A percentile compares a stretch with the other conserved stretches of the same genome.
Conservation (phyloP, 2,888 invertebrate species). For the Trissoscelio sp. region DNA sequence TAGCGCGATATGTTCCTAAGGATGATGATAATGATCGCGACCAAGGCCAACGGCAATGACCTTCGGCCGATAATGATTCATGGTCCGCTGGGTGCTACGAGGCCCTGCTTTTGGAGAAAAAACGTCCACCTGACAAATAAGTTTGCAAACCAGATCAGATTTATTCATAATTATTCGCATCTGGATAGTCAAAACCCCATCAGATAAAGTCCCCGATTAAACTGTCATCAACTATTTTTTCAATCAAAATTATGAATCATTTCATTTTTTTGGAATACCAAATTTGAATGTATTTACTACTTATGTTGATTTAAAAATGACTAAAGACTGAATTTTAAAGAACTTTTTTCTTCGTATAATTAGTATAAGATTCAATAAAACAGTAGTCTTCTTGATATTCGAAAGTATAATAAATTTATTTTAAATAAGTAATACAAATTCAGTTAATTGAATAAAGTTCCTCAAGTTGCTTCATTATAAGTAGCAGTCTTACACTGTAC, state of each 20-base stretch:
- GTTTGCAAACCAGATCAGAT: conserved; percentile 36
- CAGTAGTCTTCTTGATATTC: not conserved
- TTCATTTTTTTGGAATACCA: too few species aligned
- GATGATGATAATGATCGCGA: conserved; percentile 53
- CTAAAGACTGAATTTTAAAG: not conserved
- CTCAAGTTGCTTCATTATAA: not conserved
- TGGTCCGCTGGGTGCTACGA: conserved; percentile 16
- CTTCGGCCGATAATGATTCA: conserved; percentile 58
- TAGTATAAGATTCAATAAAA: not conserved
- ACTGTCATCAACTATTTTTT: conserved; percentile 13
- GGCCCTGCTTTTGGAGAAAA: conserved; percentile 17
- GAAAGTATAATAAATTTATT: conserved; percentile 1
- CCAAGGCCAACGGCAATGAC: conserved; percentile 54
- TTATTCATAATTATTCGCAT: conserved; percentile 22
- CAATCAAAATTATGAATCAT: too few species aligned
- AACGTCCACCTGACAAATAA: conserved; percentile 26
- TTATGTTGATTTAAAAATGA: too few species aligned
- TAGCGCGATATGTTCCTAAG: conserved; percentile 52
- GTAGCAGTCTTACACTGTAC: not conserved
- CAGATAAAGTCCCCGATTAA: conserved; percentile 1
- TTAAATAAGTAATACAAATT: conserved; percentile 6
- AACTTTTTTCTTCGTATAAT: not conserved
- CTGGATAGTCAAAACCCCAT: not conserved
- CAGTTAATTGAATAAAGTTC: conserved; percentile 7
- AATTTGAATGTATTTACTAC: too few species aligned